Evolutionary conservation across 2,797 vertebrate genomes (phyloP).

Genomic region (Muraenolepis orangiensis): DNA sequence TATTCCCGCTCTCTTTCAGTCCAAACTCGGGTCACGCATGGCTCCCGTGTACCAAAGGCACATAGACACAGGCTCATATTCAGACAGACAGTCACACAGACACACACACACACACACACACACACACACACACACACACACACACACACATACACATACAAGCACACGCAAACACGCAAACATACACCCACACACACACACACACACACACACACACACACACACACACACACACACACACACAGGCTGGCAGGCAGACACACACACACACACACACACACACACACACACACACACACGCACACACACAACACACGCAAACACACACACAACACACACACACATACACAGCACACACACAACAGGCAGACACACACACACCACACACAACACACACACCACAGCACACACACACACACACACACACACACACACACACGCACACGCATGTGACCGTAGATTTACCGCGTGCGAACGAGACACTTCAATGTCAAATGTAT

Average conservation of each 20-base stretch:
- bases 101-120: conserved; percentile 15
- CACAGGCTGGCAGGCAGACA: conserved; percentile 11
- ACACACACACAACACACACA: no score
- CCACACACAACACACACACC: conserved; percentile 7
- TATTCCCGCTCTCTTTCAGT: conserved; percentile 23
- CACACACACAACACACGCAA: no score
- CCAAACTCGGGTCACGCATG: neutral
- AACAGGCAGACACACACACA: conserved; percentile 10
- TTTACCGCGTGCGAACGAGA: conserved; percentile 20
- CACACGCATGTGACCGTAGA: neutral
- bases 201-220: no score
- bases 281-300: conserved; percentile 20
- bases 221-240: conserved; percentile 7
- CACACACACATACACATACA: conserved; percentile 2
- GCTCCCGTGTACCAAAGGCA: neutral
- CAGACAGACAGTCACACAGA: conserved; percentile 6
- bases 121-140: conserved; percentile 8
- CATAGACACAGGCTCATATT: conserved; percentile 17
- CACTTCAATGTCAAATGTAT: conserved; percentile 31
- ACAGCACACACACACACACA: conserved; percentile 17
- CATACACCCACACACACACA: neutral
- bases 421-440: neutral
- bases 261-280: conserved; percentile 5
- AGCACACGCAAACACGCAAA: conserved; percentile 15
- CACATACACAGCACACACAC: neutral